These are phyloP conservation scores for Ptilonorhynchus violaceus DNA, from an alignment of 2,113 vertebrate species.

Conservation along the genomic window DNA sequence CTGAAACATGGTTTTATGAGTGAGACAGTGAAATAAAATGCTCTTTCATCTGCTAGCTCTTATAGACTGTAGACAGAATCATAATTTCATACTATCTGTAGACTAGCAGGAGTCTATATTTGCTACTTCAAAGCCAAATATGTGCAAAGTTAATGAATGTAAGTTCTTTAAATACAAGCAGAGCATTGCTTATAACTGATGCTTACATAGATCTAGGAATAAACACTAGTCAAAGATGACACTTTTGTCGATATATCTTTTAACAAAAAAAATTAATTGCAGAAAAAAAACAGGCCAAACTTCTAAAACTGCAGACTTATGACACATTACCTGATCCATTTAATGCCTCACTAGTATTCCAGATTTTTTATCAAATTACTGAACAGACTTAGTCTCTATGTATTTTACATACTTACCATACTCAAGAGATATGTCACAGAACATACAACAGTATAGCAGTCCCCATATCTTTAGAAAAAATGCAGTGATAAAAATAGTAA, in stretches of 20 bases:
- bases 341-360: not conserved
- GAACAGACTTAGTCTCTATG: not conserved
- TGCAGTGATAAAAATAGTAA: not conserved
- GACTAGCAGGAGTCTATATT: not conserved
- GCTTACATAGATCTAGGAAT: not conserved
- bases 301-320: not conserved
- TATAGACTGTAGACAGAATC: not conserved
- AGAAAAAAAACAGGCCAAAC: not conserved
- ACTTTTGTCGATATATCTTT: not conserved
- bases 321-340: not conserved
- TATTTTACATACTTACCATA: not conserved
- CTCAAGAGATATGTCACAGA: not conserved
- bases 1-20: constrained; percentile 26
- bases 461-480: not conserved
- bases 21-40: not conserved
- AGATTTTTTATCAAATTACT: not conserved
- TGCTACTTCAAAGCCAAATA: constrained; percentile 29
- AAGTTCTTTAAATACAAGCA: constrained; percentile 17
- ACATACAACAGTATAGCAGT: not conserved
- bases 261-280: not conserved
- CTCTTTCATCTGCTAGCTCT: constrained; percentile 20
- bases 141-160: not conserved
- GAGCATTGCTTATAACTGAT: not conserved
- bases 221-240: not conserved
- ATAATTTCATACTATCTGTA: constrained; percentile 8